These are phyloP conservation scores for Epiblema foenella DNA, from an alignment of 2,888 invertebrate genomes.

Conservation along the genomic window DNA sequence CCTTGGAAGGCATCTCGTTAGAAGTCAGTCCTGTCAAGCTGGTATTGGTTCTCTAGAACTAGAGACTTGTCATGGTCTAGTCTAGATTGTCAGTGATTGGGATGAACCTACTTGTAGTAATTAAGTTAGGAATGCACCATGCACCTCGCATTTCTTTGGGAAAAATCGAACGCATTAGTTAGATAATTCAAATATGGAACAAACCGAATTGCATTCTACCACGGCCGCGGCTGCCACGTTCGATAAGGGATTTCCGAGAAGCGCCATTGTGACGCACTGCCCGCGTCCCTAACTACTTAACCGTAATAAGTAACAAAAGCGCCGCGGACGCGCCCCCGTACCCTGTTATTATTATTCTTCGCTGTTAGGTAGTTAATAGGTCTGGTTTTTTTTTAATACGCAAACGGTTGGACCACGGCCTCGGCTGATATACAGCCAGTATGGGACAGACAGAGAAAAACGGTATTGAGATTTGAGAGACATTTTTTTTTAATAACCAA, in stretches of 20 bases:
- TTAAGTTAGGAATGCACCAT: background rate
- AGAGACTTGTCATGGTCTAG: too few relatives aligned
- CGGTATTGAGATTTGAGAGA: background rate
- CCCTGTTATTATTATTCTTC: constrained; percentile 25
- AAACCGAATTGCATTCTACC: constrained; percentile 36
- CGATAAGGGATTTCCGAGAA: constrained; percentile 45
- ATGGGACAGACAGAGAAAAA: background rate
- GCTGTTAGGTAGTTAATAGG: constrained; percentile 11
- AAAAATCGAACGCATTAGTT: constrained; percentile 17
- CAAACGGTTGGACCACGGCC: background rate
- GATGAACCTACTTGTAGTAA: too few relatives aligned
- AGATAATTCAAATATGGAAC: constrained; percentile 36
- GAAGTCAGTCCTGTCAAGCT: too few relatives aligned
- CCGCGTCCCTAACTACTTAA: constrained; percentile 45
- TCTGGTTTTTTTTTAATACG: constrained; percentile 7
- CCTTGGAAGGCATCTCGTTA: too few relatives aligned
- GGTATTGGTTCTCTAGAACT: too few relatives aligned
- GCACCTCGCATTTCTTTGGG: constrained; percentile 3
- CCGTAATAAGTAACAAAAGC: constrained; percentile 65
- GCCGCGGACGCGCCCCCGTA: constrained; percentile 54
- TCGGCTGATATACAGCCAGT: background rate
- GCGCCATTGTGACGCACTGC: constrained; percentile 36
- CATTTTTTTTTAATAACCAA: background rate
- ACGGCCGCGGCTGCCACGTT: constrained; percentile 37
- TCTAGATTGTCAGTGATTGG: too few relatives aligned